phyloP scores from a whole-genome alignment of 2,113 vertebrate genomes.

The Siphamia tubifer region DNA sequence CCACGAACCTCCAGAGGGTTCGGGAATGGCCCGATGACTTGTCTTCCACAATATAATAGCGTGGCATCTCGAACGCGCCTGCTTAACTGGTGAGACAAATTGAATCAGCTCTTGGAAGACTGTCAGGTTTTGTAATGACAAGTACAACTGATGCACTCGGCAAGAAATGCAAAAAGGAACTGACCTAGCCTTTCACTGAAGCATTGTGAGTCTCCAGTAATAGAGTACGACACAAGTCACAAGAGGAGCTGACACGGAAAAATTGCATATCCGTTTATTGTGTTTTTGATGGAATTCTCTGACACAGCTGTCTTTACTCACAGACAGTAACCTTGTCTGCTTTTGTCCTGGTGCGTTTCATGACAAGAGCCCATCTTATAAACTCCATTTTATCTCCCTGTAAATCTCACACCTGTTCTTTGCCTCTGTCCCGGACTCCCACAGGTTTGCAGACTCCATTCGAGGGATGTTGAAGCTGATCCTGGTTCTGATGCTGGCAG shows the following conservation, averaged over 20 bases:
- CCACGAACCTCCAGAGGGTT: conserved; percentile 10
- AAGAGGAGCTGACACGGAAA: conserved; percentile 17
- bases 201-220: conserved; percentile 34
- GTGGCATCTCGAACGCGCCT: conserved; percentile 20
- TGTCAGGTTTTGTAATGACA: conserved; percentile 43
- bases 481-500: conserved; percentile 93
- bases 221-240: conserved; percentile 44
- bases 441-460: conserved; percentile 97
- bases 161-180: conserved; percentile 40
- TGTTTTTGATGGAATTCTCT: conserved; percentile 17
- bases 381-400: background rate
- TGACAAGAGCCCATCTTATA: background rate
- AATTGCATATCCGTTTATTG: conserved; percentile 1
- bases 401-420: background rate
- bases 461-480: conserved; percentile 97
- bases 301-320: background rate
- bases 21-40: conserved; percentile 21
- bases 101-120: conserved; percentile 35
- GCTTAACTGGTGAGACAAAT: conserved; percentile 57
- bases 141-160: conserved; percentile 30
- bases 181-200: conserved; percentile 20
- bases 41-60: conserved; percentile 33
- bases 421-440: background rate
- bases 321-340: background rate
- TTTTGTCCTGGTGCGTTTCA: background rate